A percentile compares a stretch with the other conserved stretches of the same genome.
Conservation (phyloP, 2,888 invertebrate species). For the Leptopilina myrica region DNA sequence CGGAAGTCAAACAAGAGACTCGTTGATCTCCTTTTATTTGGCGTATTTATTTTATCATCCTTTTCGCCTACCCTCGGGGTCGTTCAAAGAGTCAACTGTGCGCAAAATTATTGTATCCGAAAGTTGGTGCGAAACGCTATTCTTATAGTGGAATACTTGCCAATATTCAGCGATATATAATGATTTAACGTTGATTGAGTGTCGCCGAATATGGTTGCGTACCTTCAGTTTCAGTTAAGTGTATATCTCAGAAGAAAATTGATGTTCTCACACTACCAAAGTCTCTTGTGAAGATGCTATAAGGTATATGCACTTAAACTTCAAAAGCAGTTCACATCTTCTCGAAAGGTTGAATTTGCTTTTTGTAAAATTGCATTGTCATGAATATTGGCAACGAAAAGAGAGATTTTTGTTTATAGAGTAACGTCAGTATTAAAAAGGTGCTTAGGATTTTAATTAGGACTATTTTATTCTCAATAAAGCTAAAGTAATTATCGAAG, state of each 20-base stretch:
- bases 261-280: constrained; percentile 40
- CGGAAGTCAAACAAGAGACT: constrained; percentile 37
- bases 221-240: constrained; percentile 45
- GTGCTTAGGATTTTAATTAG: no score
- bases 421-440: no score
- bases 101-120: constrained; percentile 57
- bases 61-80: constrained; percentile 9
- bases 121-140: constrained; percentile 48
- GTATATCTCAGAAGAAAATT: constrained; percentile 51
- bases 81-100: constrained; percentile 48
- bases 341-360: no score
- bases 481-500: no score
- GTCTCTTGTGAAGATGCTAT: neutral
- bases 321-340: constrained; percentile 4
- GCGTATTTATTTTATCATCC: neutral
- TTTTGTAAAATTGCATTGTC: no score
- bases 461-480: no score
- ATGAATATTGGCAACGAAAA: no score
- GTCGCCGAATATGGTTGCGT: constrained; percentile 59
- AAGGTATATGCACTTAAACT: constrained; percentile 11
- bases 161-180: constrained; percentile 57
- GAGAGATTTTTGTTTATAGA: no score
- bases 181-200: constrained; percentile 65
- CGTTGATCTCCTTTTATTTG: constrained; percentile 9
- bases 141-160: constrained; percentile 41